These are phyloP conservation scores for Caenorhabditis doughertyi DNA, from an alignment of 2,888 invertebrate species.

Conservation along the genomic window DNA sequence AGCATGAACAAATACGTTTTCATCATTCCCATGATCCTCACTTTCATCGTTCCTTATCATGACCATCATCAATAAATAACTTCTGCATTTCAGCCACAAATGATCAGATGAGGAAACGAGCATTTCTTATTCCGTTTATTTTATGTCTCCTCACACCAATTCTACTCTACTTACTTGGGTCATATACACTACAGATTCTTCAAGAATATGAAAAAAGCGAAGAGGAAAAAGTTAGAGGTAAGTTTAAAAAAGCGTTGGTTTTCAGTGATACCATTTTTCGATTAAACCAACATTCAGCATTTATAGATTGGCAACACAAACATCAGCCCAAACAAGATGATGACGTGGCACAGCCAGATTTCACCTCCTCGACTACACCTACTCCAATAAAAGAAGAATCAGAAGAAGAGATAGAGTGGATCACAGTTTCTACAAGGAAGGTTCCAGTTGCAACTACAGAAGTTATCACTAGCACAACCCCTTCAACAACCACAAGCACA, in stretches of 20 bases:
- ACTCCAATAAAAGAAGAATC: not conserved
- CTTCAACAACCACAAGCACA: slow-evolving; percentile 17
- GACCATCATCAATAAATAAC: not conserved
- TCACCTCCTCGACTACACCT: slow-evolving; percentile 9
- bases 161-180: slow-evolving; percentile 39
- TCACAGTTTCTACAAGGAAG: slow-evolving; percentile 30
- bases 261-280: not conserved
- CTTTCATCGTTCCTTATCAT: not conserved
- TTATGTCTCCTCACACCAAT: slow-evolving; percentile 33
- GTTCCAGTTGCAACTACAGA: slow-evolving; percentile 13
- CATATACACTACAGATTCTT: slow-evolving; percentile 21
- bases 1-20: slow-evolving; percentile 46
- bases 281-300: not conserved
- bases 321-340: slow-evolving; percentile 34
- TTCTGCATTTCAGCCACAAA: slow-evolving; percentile 33
- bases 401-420: slow-evolving; percentile 21
- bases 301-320: slow-evolving; percentile 46
- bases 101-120: slow-evolving; percentile 56
- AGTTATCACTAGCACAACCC: not conserved
- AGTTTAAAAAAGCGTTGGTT: not conserved
- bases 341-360: slow-evolving; percentile 12
- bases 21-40: slow-evolving; percentile 39
- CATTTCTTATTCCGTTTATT: slow-evolving; percentile 26
- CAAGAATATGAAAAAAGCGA: slow-evolving; percentile 30
- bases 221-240: slow-evolving; percentile 44